These are phyloP conservation scores for Galerucella calmariensis DNA, from an alignment of 2,888 invertebrate species.

Conservation along the genomic window DNA sequence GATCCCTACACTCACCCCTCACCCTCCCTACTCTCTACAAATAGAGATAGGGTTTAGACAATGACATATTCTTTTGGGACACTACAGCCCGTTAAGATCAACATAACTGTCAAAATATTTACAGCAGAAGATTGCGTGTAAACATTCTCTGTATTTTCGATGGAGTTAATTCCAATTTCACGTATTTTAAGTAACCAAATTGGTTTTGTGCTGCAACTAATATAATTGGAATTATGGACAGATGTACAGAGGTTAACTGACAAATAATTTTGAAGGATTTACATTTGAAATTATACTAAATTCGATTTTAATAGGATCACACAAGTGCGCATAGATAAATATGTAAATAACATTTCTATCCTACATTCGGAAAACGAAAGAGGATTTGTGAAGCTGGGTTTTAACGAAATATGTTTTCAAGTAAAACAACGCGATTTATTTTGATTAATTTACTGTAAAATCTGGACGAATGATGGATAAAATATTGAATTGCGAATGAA, in stretches of 20 bases:
- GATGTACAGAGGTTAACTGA: not conserved
- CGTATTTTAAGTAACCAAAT: not conserved
- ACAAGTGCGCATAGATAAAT: not conserved
- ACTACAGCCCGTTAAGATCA: too few species aligned
- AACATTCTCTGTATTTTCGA: not conserved
- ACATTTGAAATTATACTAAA: constrained; percentile 9
- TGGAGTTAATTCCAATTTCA: not conserved
- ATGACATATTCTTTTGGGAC: too few species aligned
- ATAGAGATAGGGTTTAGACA: too few species aligned
- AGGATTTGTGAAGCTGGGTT: not conserved
- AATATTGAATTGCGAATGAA: not conserved
- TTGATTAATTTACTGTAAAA: not conserved
- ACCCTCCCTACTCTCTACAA: too few species aligned
- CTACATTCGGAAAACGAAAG: not conserved
- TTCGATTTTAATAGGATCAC: constrained; percentile 16
- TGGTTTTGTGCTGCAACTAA: not conserved
- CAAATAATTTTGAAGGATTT: constrained; percentile 4
- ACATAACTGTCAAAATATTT: too few species aligned
- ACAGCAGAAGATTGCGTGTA: too few species aligned
- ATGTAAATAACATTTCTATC: constrained; percentile 6
- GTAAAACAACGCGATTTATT: not conserved
- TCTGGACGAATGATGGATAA: not conserved
- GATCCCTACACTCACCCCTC: too few species aligned
- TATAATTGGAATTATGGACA: not conserved
- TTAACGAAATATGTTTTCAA: constrained; percentile 5